Conservation (phyloP, 1,140 invertebrate species). For the Conopomorpha cramerella region DNA sequence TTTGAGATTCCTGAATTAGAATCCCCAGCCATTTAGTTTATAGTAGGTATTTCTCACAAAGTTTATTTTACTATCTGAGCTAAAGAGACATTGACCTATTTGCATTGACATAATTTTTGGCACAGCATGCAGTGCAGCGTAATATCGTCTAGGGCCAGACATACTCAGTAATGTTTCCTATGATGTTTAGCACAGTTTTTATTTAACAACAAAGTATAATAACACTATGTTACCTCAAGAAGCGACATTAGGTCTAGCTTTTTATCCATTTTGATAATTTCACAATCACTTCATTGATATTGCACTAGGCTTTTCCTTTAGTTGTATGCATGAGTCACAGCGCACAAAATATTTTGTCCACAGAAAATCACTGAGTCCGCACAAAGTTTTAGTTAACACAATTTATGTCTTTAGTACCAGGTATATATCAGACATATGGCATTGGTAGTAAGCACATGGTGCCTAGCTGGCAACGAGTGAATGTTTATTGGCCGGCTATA, state of each 20-base stretch:
- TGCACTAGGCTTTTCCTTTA: constrained; percentile 25
- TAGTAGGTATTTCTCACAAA: no score
- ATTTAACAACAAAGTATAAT: constrained; percentile 1
- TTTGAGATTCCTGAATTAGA: no score
- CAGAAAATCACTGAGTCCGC: constrained; percentile 8
- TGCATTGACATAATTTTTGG: no score
- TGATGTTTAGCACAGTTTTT: no score
- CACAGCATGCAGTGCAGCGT: no score
- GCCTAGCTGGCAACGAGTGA: constrained; percentile 48
- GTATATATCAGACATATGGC: constrained; percentile 37
- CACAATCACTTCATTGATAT: constrained; percentile 17
- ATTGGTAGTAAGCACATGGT: constrained; percentile 44
- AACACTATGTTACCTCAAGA: constrained; percentile 41
- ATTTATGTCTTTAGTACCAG: constrained; percentile 7
- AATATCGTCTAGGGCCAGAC: no score
- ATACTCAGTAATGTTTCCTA: no score
- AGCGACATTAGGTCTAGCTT: constrained; percentile 55
- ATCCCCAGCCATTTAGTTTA: no score
- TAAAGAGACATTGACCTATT: no score
- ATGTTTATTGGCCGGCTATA: no score
- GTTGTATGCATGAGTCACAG: constrained; percentile 9
- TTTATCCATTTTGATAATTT: constrained; percentile 43
- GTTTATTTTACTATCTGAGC: no score
- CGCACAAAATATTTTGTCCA: constrained; percentile 2
- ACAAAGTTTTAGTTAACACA: no score